These are phyloP conservation scores for Anseranas semipalmata DNA, from an alignment of 2,113 vertebrate genomes.

Conservation along the genomic window DNA sequence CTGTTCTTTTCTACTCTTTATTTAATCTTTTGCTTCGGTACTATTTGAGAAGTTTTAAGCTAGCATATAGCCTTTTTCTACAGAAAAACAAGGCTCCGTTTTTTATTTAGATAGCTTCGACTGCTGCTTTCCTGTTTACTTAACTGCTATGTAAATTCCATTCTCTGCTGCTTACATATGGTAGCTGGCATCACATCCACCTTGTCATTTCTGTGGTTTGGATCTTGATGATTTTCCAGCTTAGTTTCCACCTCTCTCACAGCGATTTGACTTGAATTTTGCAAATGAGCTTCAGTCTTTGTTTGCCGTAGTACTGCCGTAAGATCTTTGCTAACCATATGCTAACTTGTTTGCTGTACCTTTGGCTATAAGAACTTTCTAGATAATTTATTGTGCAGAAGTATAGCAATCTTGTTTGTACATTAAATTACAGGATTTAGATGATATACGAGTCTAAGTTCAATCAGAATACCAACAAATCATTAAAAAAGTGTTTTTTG, in stretches of 20 bases:
- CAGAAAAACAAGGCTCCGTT: not conserved
- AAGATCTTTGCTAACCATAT: not conserved
- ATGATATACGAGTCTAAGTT: not conserved
- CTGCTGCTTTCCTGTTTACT: not conserved
- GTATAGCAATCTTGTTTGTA: not conserved
- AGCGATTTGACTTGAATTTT: not conserved
- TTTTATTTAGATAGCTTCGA: not conserved
- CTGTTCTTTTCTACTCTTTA: not conserved
- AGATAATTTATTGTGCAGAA: not conserved
- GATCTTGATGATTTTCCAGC: not conserved
- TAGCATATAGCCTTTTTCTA: not conserved
- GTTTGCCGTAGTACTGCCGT: not conserved
- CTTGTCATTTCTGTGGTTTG: not conserved
- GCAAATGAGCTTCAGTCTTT: not conserved
- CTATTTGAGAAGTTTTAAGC: not conserved
- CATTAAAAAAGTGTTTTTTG: not conserved
- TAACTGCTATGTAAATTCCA: not conserved
- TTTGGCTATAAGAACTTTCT: not conserved
- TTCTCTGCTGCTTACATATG: not conserved
- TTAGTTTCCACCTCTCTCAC: not conserved
- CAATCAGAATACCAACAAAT: not conserved
- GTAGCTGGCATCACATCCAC: not conserved
- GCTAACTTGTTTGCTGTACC: not conserved
- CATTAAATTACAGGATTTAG: not conserved
- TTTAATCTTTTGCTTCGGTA: not conserved